phyloP scores from a whole-genome alignment of 2,888 invertebrate species.

The Homarus gammarus region DNA sequence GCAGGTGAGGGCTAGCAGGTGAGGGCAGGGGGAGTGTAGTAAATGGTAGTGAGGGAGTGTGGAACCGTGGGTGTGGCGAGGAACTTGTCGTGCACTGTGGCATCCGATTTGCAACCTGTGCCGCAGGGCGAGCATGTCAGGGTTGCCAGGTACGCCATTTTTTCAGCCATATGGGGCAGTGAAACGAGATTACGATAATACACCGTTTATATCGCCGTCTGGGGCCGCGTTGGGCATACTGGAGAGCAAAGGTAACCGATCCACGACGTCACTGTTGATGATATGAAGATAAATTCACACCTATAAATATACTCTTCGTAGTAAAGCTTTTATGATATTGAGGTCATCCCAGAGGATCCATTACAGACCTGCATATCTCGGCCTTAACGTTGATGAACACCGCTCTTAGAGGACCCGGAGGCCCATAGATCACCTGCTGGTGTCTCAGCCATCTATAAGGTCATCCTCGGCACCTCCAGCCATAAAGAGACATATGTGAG shows the following conservation, averaged over 20 bases:
- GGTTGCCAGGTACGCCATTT: constrained; percentile 52
- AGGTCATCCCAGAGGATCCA: constrained; percentile 25
- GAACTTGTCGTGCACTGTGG: constrained; percentile 57
- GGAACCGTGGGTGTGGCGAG: constrained; percentile 20
- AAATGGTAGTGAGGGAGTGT: not conserved
- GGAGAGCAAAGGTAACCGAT: not conserved
- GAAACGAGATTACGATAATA: not conserved
- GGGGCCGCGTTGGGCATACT: not conserved
- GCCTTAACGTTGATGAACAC: constrained; percentile 1
- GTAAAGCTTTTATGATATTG: constrained; percentile 27
- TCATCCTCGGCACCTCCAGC: no score
- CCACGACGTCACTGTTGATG: no score
- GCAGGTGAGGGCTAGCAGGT: no score
- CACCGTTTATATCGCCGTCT: not conserved
- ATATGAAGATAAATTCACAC: no score
- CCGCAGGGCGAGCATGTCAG: constrained; percentile 54
- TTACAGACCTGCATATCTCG: constrained; percentile 19
- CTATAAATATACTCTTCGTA: not conserved
- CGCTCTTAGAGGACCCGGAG: not conserved
- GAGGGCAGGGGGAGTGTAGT: not conserved
- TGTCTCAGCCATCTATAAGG: no score
- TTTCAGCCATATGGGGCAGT: constrained; percentile 7
- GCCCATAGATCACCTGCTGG: no score
- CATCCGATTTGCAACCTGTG: constrained; percentile 61
- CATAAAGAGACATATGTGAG: no score